A percentile compares a stretch with the other conserved stretches of the same genome.
phyloP scores from a whole-genome alignment of 1,140 invertebrate genomes.

The Macrostomum lignano region DNA sequence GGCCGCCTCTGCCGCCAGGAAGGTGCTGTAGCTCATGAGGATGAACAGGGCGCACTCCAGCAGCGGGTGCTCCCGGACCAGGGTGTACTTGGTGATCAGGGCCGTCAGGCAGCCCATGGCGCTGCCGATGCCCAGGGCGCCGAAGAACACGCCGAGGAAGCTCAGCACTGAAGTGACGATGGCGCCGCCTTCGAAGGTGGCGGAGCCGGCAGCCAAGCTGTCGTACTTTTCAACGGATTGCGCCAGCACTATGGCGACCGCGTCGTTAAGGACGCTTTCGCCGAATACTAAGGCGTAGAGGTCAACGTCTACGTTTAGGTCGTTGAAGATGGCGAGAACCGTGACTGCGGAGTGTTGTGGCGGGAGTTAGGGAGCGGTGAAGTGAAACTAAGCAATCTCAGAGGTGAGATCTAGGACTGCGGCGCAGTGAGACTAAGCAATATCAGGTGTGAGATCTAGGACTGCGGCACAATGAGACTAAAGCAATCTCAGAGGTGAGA shows the following conservation, averaged over 20 bases:
- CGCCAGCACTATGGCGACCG: slow-evolving; percentile 66
- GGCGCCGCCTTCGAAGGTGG: slow-evolving; percentile 48
- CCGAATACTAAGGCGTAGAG: slow-evolving; percentile 95
- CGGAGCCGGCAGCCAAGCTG: slow-evolving; percentile 37
- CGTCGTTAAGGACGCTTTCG: slow-evolving; percentile 91
- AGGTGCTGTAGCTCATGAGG: slow-evolving; percentile 64
- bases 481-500: too few relatives aligned
- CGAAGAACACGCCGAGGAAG: slow-evolving; percentile 63
- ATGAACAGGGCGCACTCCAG: slow-evolving; percentile 81
- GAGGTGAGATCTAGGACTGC: too few relatives aligned
- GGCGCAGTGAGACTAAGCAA: too few relatives aligned
- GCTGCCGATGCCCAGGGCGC: slow-evolving; percentile 62
- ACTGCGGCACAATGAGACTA: too few relatives aligned
- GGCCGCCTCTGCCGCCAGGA: slow-evolving; percentile 71
- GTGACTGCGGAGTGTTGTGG: too few relatives aligned
- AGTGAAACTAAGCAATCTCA: too few relatives aligned
- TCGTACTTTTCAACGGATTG: slow-evolving; percentile 57
- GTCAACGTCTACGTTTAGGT: slow-evolving; percentile 84
- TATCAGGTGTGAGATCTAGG: too few relatives aligned
- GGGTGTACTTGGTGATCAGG: slow-evolving; percentile 74
- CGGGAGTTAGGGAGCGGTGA: too few relatives aligned
- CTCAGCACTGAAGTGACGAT: slow-evolving; percentile 60
- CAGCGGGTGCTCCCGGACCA: slow-evolving; percentile 68
- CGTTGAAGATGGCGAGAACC: slow-evolving; percentile 68
- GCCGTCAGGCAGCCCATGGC: slow-evolving; percentile 67